Base-by-base conservation (phyloP, 2,888 invertebrate species). In the Agrenia bidenticulata region DNA sequence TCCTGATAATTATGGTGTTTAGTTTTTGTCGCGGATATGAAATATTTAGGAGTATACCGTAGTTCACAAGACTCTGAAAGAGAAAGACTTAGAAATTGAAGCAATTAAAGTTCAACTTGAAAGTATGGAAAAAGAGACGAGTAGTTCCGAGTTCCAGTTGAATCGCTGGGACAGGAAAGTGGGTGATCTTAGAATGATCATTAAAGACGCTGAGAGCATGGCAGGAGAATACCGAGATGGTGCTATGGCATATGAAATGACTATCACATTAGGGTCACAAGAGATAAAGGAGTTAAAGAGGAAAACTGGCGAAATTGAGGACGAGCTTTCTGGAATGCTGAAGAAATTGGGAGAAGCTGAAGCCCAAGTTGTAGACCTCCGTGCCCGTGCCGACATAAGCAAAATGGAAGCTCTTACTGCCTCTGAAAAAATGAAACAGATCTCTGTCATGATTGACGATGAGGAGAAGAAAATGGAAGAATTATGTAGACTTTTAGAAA, bases 391-490 rank as follows among this genome's bases (percentile, higher is more conserved):
- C 15, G 50, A 60, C 23, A 21, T 21, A 1, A 56, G 61, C 9
- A 27, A 58, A 21, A 62, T 32, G 55, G 69, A 63, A 19, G 64
- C 58, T 4, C 26, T 67, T 75, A 82, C 84, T 23, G 81, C 86
- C 0, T 84, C 83, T 45, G 86, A 86, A 75, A 81, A 85, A 37
- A 82, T 84, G 0, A 84, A 82, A 60, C 83, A 86, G 74, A 79
- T 88, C 7, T 84, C 87, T 77, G 82, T 84, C 26, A 84, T 88
- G 78, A 80, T 87, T 19, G 84, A 83, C 1, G 85, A 84, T 61
- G 85, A 88, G 70, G 85, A 85, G 55, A 84, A 86, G 76, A 82
- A 84, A 74, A 86, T 88, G 15, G 88, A 85, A 78, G 84, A 84
- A 69, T 80, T 90, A 61, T 87, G 89, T 75, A 87, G 85, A 78